Evolutionary conservation across 1,140 invertebrate genomes (phyloP), one percentile per base, ranked within the genome.

Genomic region (Acromyrmex charruanus): DNA sequence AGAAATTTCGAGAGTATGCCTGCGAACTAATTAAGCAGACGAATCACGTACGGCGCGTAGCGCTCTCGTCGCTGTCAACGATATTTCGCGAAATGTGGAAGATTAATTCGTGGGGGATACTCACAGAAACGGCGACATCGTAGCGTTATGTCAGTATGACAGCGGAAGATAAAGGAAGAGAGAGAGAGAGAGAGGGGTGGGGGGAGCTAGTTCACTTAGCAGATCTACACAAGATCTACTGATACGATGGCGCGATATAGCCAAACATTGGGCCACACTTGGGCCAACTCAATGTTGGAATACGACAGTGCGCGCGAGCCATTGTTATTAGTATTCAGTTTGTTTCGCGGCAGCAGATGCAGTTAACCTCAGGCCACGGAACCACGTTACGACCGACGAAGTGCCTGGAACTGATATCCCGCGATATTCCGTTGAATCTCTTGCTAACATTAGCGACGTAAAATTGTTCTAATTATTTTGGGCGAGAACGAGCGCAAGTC

Each of bases 261-360:
- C 14, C 9, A 71, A 28, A 82, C 16, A 75, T 14, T 14, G 25
- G 77, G 49, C 61, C 89, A 66, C 86, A 87, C 85, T 92, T 92
- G 87, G 82, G 21, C 21, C 21, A 82, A 86, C 87, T 92, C 91
- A 81, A 91, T 91, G 87, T 66, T 77, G 77, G 82, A 86, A 81
- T 88, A 86, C 72, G 72, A 80, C 84, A 35, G 63, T 63, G 77
- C 63, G 75, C 72, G 25, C 59, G 31, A 77, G 84, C 68, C 66
- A 65, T 91, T 92, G 91, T 93, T 93, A 93, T 93, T 93, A 93
- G 92, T 93, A 93, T 93, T 93, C 93, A 89, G 92, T 92, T 93
- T 92, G 92, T 93, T 92, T 88, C 89, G 74, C 79, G 86, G 90
- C 85, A 85, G 66, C 93, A 93, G 92, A 93, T 93, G 92, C 90